A percentile compares a stretch with the other conserved stretches of the same genome.
Conservation (phyloP, 2,888 invertebrate genomes). For the Hermaeophaga mercurialis region DNA sequence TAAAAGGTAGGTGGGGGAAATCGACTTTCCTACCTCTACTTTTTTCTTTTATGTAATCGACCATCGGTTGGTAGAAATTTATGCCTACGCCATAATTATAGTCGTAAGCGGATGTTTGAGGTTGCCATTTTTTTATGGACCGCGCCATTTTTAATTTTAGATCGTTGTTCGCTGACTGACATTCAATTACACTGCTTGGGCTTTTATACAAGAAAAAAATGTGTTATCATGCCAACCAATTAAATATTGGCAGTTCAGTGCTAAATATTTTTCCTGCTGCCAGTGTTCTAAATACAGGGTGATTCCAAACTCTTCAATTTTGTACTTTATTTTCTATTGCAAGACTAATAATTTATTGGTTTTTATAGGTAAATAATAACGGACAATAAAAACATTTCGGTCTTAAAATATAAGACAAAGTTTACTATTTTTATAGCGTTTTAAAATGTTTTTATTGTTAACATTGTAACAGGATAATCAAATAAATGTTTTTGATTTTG, state of each 20-base stretch:
- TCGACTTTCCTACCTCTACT: conserved; percentile 54
- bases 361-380: too few species aligned
- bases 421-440: too few species aligned
- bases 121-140: conserved; percentile 52
- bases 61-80: conserved; percentile 86
- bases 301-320: too few species aligned
- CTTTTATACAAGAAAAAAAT: conserved; percentile 43
- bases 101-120: conserved; percentile 73
- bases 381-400: too few species aligned
- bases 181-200: conserved; percentile 29
- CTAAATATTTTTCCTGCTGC: conserved; percentile 29
- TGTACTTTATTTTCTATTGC: too few species aligned
- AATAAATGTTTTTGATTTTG: too few species aligned
- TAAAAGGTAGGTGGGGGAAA: conserved; percentile 74
- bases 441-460: too few species aligned
- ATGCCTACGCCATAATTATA: conserved; percentile 84
- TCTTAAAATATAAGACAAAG: too few species aligned
- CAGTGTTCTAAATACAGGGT: too few species aligned
- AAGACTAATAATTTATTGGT: too few species aligned
- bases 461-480: too few species aligned
- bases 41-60: conserved; percentile 80
- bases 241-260: conserved; percentile 30
- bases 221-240: conserved; percentile 45
- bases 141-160: conserved; percentile 38
- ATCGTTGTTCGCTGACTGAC: conserved; percentile 34